These are phyloP conservation scores for Takifugu ocellatus DNA, from an alignment of 2,797 vertebrate genomes.

Conservation along the genomic window DNA sequence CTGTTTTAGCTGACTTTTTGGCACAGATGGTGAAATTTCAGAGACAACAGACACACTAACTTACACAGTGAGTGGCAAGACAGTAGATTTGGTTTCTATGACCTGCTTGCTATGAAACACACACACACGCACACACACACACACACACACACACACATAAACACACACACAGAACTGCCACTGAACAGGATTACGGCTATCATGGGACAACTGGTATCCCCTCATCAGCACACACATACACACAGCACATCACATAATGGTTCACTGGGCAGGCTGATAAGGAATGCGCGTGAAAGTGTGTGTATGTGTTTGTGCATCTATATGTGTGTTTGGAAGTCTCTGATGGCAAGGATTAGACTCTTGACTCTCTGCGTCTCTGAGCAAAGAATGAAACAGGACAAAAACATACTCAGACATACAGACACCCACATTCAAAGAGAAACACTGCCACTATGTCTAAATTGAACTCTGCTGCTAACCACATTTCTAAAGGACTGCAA, in stretches of 20 bases:
- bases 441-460: no score
- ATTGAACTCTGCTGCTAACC: no score
- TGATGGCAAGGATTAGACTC: conserved; percentile 72
- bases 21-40: conserved; percentile 4
- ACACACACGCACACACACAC: conserved; percentile 38
- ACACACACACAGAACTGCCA: conserved; percentile 58
- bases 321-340: conserved; percentile 55
- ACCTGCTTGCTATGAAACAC: conserved; percentile 49
- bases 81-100: conserved; percentile 53
- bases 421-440: not conserved
- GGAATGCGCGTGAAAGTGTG: conserved; percentile 33
- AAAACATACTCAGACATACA: conserved; percentile 39
- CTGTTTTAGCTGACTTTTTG: conserved; percentile 1
- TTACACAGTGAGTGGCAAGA: conserved; percentile 31
- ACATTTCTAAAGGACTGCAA: no score
- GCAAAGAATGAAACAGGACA: conserved; percentile 47
- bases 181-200: conserved; percentile 70
- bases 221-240: conserved; percentile 53
- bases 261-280: conserved; percentile 64
- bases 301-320: conserved; percentile 24
- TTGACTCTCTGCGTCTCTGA: conserved; percentile 61
- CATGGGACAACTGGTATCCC: conserved; percentile 68
- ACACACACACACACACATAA: conserved; percentile 36
- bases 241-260: conserved; percentile 41
- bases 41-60: conserved; percentile 23